These are phyloP conservation scores for Drepana arcuata DNA, from an alignment of 1,140 invertebrate genomes.

Conservation along the genomic window DNA sequence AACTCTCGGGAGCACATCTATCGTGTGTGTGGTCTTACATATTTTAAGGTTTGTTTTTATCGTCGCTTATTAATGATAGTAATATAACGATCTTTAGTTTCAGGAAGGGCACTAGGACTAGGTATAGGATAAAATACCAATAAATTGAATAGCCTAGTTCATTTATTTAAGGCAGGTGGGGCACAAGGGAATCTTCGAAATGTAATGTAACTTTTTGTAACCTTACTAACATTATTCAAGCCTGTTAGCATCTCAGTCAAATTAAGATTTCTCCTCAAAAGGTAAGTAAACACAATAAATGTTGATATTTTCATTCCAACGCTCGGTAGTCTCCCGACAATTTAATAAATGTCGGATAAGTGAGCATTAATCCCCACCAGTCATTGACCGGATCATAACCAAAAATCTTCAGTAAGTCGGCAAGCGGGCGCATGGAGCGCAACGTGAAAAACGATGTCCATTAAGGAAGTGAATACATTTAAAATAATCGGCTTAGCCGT, in stretches of 20 bases:
- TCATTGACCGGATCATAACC: constrained; percentile 67
- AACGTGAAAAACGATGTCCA: constrained; percentile 68
- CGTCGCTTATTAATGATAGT: background rate
- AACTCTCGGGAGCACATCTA: constrained; percentile 11
- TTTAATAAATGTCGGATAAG: constrained; percentile 52
- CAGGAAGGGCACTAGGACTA: background rate
- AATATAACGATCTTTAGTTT: background rate
- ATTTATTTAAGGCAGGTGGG: too few species aligned
- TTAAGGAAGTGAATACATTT: constrained; percentile 72
- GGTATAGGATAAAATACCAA: background rate
- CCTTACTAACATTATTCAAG: background rate
- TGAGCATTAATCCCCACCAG: constrained; percentile 45
- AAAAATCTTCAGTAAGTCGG: constrained; percentile 62
- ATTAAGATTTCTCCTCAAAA: background rate
- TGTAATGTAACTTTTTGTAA: background rate
- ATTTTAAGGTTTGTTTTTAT: constrained; percentile 3
- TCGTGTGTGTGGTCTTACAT: constrained; percentile 22
- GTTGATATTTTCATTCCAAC: constrained; percentile 11
- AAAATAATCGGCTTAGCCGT: constrained; percentile 71
- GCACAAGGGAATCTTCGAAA: too few species aligned
- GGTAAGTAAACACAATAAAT: constrained; percentile 1
- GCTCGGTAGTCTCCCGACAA: constrained; percentile 18
- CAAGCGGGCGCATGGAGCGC: constrained; percentile 33
- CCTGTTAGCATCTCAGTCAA: constrained; percentile 1
- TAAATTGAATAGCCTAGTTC: too few species aligned